Evolutionary conservation across 2,888 invertebrate genomes (phyloP), one percentile per base, ranked within the genome.

Genomic region (Apamea epomidion): DNA sequence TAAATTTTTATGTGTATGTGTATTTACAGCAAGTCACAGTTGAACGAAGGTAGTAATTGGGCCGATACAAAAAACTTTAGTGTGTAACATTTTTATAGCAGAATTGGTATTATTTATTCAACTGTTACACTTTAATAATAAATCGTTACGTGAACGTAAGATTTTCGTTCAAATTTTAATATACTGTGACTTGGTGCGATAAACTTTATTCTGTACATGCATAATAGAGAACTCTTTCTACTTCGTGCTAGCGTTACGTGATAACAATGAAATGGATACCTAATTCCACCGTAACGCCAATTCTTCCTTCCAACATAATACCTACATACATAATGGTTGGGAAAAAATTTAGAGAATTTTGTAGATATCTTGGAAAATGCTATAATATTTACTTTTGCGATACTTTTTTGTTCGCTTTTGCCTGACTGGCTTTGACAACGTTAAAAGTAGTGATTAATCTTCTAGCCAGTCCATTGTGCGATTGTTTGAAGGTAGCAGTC

Each of bases 111-210:
- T 73, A 75, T 75, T 68, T 65, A 68, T 82, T 72, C 71, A 75
- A 62, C 51, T 68, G 64, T 73, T 65, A 65, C 45, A 76, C 10
- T 73, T 71, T 74, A 74, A 71, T 51, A 67, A 69, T 58, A 6
- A 80, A 64, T 81, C 4, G 74, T 83, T 83, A 80, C 80, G 80
- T 86, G 74, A 70, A 29, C 48, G 42, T 29, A 48, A 21, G 42
- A 54, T 69, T 74, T 72, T 69, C 14, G 54, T 72, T n/a, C 10
- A 51, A 21, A 69, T 60, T 65, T 14, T 74, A 10, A 12, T 68
- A 45, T 68, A 60, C 32, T 81, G 74, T 85, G 78, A 82, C 75
- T 78, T 45, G 21, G 16, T 67, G 67, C 79, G 32, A 83, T 85
- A 71, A 82, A 87, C 70, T 77, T 0, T 5, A 37, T 37, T 64